Percentiles rank a stretch among this genome's conserved stretches.
Conservation (phyloP, 2,888 invertebrate species). For the Drosophila nr. fundita region DNA sequence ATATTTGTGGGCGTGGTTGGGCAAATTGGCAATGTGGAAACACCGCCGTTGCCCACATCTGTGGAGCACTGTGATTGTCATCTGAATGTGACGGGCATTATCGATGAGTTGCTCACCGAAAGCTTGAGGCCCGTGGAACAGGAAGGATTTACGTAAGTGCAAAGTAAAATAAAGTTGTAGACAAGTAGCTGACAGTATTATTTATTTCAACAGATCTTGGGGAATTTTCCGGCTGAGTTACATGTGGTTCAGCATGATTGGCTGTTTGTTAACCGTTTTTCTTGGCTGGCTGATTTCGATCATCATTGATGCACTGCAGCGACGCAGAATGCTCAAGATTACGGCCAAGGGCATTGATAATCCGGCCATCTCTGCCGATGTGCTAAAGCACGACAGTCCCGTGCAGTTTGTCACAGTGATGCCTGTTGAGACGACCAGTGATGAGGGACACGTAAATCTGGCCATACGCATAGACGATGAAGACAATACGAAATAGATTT, state of each 20-base stretch:
- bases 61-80: slow-evolving; percentile 81
- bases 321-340: slow-evolving; percentile 79
- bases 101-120: slow-evolving; percentile 46
- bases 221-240: slow-evolving; percentile 92
- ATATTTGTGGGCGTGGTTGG: slow-evolving; percentile 84
- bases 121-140: slow-evolving; percentile 19
- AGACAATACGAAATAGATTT: slow-evolving; percentile 42
- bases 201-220: slow-evolving; percentile 72
- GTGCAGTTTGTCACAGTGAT: slow-evolving; percentile 42
- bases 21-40: slow-evolving; percentile 79
- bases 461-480: slow-evolving; percentile 84
- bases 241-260: slow-evolving; percentile 95
- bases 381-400: slow-evolving; percentile 54
- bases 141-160: slow-evolving; percentile 63
- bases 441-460: slow-evolving; percentile 81
- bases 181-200: background rate
- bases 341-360: slow-evolving; percentile 71
- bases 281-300: slow-evolving; percentile 91
- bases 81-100: slow-evolving; percentile 71
- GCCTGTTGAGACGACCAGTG: slow-evolving; percentile 37
- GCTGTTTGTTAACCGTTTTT: slow-evolving; percentile 90
- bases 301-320: slow-evolving; percentile 85
- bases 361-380: slow-evolving; percentile 54
- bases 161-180: slow-evolving; percentile 26
- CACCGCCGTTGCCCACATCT: slow-evolving; percentile 72